Conservation (phyloP, 2,888 invertebrate genomes). For the Piscicola geometra region DNA sequence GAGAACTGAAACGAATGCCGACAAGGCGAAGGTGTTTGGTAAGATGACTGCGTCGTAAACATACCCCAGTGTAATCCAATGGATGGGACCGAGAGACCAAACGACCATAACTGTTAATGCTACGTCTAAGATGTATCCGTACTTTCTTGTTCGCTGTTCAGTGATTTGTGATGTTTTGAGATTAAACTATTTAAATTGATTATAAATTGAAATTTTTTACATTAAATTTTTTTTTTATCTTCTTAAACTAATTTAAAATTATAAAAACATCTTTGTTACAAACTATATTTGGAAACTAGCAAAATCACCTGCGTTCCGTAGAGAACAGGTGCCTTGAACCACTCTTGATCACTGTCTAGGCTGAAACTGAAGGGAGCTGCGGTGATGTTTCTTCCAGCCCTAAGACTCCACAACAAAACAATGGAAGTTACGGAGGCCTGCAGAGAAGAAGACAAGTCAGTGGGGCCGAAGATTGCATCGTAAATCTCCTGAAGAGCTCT, state of each 20-base stretch:
- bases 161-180: neutral
- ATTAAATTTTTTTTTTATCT: too few species aligned
- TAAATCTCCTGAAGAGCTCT: slow-evolving; percentile 37
- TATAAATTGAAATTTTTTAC: neutral
- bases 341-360: slow-evolving; percentile 36
- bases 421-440: slow-evolving; percentile 37
- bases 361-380: slow-evolving; percentile 39
- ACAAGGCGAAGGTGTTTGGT: slow-evolving; percentile 32
- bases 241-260: too few species aligned
- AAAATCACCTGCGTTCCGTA: slow-evolving; percentile 31
- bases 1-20: slow-evolving; percentile 34
- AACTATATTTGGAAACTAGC: too few species aligned
- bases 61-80: slow-evolving; percentile 39
- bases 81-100: slow-evolving; percentile 38
- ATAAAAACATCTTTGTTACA: too few species aligned
- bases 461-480: slow-evolving; percentile 22
- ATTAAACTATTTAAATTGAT: neutral
- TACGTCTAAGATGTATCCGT: slow-evolving; percentile 34
- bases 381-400: slow-evolving; percentile 41
- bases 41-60: slow-evolving; percentile 37
- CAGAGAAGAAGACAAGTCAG: slow-evolving; percentile 23
- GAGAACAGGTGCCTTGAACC: slow-evolving; percentile 35
- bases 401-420: slow-evolving; percentile 39
- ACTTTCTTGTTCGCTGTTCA: slow-evolving; percentile 14
- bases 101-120: slow-evolving; percentile 36